Evolutionary conservation across 35 echinoderm and acorn worm genomes (phyloP), one percentile per base, ranked within the genome.

Genomic region (Heliocidaris tuberculata): DNA sequence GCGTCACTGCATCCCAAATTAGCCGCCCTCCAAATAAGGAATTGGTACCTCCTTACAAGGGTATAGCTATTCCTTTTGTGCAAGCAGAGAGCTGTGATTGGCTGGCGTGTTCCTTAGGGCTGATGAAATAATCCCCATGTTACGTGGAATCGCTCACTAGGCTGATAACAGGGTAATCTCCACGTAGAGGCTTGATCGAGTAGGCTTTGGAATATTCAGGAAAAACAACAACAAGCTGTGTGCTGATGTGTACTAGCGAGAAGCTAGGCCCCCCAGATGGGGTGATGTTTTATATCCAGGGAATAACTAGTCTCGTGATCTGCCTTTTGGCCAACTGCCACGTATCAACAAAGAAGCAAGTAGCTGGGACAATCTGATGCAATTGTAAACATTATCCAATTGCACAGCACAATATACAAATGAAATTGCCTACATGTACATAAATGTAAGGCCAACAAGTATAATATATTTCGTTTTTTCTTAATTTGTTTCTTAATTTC

Each of bases 41-140:
- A 42, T 30, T 2, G 4, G n/a, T 12, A 48, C 4, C 5, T 13
- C 91, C 91, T 31, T 56, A 93, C 56, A 93, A 31, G 91, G 91
- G 50, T 48, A 93, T 5, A 48, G 91, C 11, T 59, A 52, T 30
- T 49, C 91, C 50, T 50, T 52, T 93, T 50, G 50, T 89, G 32
- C 31, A 93, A 59, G 91, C 50, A 49, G 11, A 48, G 91, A 9
- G 16, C 48, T 49, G 47, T 93, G 91, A 93, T 89, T 89, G 87
- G 87, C 47, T 48, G 29, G 29, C 50, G 4, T 93, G 91, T 93
- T 93, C 29, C 91, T 59, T 52, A n/a, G 91, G 91, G 91, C 91
- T 93, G 91, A 93, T 93, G 91, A 93, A 93, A 93, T 93, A 93
- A 93, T 59, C 91, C 87, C 87, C 35, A 7, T 89, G 85, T 48